Conservation (phyloP, 1,140 invertebrate genomes). For the Cyrtorhinus lividipennis region DNA sequence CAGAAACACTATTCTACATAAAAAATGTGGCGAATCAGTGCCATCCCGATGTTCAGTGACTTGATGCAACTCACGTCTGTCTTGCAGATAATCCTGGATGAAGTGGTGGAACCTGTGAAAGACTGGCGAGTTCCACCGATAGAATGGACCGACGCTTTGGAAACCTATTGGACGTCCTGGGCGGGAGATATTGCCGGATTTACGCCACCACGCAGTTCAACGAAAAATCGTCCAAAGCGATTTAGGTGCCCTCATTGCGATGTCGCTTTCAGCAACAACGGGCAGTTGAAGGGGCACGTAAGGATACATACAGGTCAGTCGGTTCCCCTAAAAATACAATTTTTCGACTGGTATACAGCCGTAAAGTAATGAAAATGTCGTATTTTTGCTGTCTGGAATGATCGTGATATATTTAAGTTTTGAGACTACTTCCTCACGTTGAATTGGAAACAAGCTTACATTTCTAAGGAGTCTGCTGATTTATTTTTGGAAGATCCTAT, state of each 20-base stretch:
- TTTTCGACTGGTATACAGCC: too few relatives aligned
- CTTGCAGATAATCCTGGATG: background rate
- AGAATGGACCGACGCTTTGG: constrained; percentile 5
- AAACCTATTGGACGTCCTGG: constrained; percentile 1
- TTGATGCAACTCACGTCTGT: background rate
- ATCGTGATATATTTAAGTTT: too few relatives aligned
- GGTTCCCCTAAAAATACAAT: too few relatives aligned
- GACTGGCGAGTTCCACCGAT: constrained; percentile 5
- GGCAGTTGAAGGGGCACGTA: constrained; percentile 79
- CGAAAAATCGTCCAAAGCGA: constrained; percentile 69
- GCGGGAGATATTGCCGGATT: background rate
- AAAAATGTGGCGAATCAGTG: too few relatives aligned
- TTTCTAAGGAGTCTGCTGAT: too few relatives aligned
- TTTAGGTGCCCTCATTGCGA: constrained; percentile 77
- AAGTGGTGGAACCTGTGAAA: background rate
- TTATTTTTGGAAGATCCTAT: too few relatives aligned
- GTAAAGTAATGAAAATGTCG: too few relatives aligned
- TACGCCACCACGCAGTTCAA: background rate
- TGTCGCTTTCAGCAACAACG: constrained; percentile 83
- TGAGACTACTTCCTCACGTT: background rate
- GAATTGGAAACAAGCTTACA: too few relatives aligned
- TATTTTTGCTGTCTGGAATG: too few relatives aligned
- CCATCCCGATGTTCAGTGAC: background rate
- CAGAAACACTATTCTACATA: too few relatives aligned
- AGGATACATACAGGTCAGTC: constrained; percentile 71